Base-by-base conservation (phyloP, 2,888 invertebrate species). In the Diarsia mendica region DNA sequence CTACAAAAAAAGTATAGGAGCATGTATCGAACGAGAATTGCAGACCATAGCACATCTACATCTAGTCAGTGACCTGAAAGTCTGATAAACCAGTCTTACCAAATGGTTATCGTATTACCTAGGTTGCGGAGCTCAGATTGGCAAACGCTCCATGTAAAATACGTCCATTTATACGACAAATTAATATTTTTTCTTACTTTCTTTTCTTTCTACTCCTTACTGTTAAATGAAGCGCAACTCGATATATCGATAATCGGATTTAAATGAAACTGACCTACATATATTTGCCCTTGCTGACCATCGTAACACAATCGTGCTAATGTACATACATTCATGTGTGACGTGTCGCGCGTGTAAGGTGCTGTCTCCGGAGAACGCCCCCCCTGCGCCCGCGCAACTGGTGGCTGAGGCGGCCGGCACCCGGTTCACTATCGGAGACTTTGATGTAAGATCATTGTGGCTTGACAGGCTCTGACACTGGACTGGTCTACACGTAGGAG, bases 381-480 rank as follows among this genome's bases (percentile, higher is more conserved):
- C 97, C 90, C 97, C 97, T 76, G 97, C 97, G 91, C 97, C 97
- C 80, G 97, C 97, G 88, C 97, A 97, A 91, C 95, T 97, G 83
- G 94, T 95, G 48, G 96, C 96, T 2, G 95, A 95, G 23, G 95
- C 95, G 20, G 95, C 94, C 15, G 93, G 89, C 64, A 97, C 97
- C 90, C 96, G 95, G 91, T 98, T 98, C 96, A 98, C 97, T 93
- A 98, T 98, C 90, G 98, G 98, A 90, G 98, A 98, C 94, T 98
- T 97, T 94, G 98, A 98, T 94, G 98, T 98, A 97, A 97, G 97
- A 84, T 72, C 77, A 72, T 64, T 70, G 69, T 80, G 63, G 77
- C 66, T 67, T 76, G 53, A 33, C 9, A 15, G 48, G 46, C 18
- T 70, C 48, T 11, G 53, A 85, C 68, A 73, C 55, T 82, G 72